phyloP scores from a whole-genome alignment of 1,140 invertebrate genomes.

The Ceratitis capitata region DNA sequence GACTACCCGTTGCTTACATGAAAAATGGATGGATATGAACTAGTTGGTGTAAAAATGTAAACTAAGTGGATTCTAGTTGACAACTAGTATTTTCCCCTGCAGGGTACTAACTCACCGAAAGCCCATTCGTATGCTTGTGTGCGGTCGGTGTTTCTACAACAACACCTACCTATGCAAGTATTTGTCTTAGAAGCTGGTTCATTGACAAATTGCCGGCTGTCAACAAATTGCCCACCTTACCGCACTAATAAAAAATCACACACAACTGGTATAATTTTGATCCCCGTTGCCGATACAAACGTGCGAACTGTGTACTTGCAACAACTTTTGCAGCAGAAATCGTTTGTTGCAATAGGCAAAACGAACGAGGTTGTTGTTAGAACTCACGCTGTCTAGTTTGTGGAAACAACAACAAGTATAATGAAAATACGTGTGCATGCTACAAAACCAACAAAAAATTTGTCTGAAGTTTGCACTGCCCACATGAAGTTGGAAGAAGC shows the following conservation, averaged over 20 bases:
- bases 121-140: too few relatives aligned
- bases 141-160: not conserved
- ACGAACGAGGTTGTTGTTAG: not conserved
- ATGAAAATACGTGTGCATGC: too few relatives aligned
- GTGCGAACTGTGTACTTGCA: not conserved
- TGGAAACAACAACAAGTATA: too few relatives aligned
- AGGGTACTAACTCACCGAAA: too few relatives aligned
- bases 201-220: slow-evolving; percentile 57
- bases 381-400: not conserved
- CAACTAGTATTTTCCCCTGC: too few relatives aligned
- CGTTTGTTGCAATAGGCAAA: not conserved
- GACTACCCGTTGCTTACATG: too few relatives aligned
- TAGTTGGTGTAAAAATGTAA: too few relatives aligned
- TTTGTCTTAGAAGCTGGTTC: not conserved
- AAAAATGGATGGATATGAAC: too few relatives aligned
- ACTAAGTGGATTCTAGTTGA: too few relatives aligned
- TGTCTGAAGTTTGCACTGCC: slow-evolving; percentile 5
- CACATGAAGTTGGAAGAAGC: not conserved
- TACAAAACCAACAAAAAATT: slow-evolving; percentile 44
- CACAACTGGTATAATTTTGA: not conserved
- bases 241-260: not conserved
- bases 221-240: slow-evolving; percentile 39
- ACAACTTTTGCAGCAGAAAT: not conserved
- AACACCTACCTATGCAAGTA: not conserved
- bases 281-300: too few relatives aligned